Evolutionary conservation across 2,888 invertebrate genomes (phyloP), one percentile per base, ranked within the genome.

Genomic region (Stenichneumon culpator): DNA sequence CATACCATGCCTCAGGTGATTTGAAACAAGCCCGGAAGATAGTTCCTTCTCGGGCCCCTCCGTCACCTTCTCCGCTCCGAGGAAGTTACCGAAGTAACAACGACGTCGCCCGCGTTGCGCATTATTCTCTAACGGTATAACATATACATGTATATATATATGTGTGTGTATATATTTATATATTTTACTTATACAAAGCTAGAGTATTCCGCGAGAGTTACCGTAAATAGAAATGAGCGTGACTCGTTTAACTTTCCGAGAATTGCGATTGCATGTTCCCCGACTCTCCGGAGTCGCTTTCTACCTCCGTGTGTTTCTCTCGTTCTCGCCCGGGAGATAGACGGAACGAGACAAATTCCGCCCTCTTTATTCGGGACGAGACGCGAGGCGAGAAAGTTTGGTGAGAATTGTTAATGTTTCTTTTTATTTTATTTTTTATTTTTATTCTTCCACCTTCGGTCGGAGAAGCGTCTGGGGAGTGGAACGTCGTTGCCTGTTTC

Each of bases 221-320:
- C 78, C 78, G 78, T 83, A 83, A 83, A 83, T 83, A 83, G 83
- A 79, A 83, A 83, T 79, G 79, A 79, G 83, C 79, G 79, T 83
- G 79, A 79, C 79, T 83, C 74, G 79, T 80, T 79, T 80, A 79
- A 83, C 83, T 80, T 80, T 80, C 79, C 72, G 69, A 68, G 83
- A 74, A 83, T 79, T 60, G 78, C 74, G 83, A 83, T 79, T 83
- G 68, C 74, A 79, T 79, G 79, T 74, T 68, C 65, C 68, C 47
- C 6, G 14, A 3, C 54, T 67, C 65, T 72, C 74, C 63, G 44
- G 54, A 7, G 50, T 75, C 68, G 74, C 75, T 73, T 67, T 85
- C 72, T 68, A 57, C 47, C 73, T 67, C 14, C 14, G 52, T 79
- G 50, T 72, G 57, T 70, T 72, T 78, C 77, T 65, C 65, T 67